Conservation (phyloP, 2,113 vertebrate species). For the Ceratotherium simum region DNA sequence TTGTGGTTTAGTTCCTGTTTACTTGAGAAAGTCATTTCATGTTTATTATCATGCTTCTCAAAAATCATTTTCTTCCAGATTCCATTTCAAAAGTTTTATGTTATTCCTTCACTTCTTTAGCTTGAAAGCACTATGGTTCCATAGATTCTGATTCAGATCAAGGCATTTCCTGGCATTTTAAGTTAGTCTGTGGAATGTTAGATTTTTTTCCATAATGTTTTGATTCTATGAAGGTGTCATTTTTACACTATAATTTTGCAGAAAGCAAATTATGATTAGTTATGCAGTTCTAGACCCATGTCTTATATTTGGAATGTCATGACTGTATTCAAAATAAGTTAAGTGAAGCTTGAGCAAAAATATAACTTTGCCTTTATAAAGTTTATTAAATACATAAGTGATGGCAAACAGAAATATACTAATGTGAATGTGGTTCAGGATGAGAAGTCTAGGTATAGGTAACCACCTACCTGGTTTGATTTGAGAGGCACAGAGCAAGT, state of each 20-base stretch:
- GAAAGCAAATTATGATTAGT: conserved; percentile 84
- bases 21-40: conserved; percentile 38
- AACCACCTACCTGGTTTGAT: conserved; percentile 26
- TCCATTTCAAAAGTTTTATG: conserved; percentile 74
- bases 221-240: conserved; percentile 84
- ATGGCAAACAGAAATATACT: conserved; percentile 22
- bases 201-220: conserved; percentile 83
- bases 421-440: not conserved
- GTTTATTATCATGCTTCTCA: conserved; percentile 12
- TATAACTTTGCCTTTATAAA: conserved; percentile 75
- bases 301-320: conserved; percentile 86
- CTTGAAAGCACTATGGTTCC: conserved; percentile 58
- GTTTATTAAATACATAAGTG: conserved; percentile 47
- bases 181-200: conserved; percentile 78
- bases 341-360: conserved; percentile 74
- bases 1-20: conserved; percentile 29
- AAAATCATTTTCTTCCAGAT: conserved; percentile 55
- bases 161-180: conserved; percentile 80
- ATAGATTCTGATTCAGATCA: conserved; percentile 75
- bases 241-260: conserved; percentile 87
- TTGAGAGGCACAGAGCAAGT: conserved; percentile 22
- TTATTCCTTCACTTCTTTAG: conserved; percentile 60
- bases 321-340: conserved; percentile 83
- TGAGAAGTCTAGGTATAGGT: conserved; percentile 5
- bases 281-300: conserved; percentile 83